These are phyloP conservation scores for Agrotis clavis DNA, from an alignment of 2,888 invertebrate genomes.

Conservation along the genomic window DNA sequence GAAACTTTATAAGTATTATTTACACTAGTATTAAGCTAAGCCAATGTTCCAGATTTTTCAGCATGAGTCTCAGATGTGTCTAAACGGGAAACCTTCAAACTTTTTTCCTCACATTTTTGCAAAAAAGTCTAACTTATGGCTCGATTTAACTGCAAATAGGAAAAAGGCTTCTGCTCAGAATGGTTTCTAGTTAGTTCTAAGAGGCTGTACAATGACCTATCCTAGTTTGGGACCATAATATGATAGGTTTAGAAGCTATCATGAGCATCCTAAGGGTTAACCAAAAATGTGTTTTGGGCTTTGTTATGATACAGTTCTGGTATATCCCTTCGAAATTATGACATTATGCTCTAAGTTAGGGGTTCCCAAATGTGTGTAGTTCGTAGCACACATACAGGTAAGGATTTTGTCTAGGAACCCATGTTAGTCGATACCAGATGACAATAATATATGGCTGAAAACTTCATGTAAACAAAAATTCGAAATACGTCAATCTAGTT, in stretches of 20 bases:
- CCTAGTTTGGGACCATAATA: neutral
- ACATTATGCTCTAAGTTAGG: too few relatives aligned
- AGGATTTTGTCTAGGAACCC: too few relatives aligned
- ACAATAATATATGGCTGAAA: too few relatives aligned
- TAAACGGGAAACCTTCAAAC: neutral
- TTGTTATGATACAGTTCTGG: too few relatives aligned
- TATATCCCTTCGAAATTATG: too few relatives aligned
- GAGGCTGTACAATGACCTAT: constrained; percentile 18
- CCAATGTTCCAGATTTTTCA: constrained; percentile 1
- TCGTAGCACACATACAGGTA: too few relatives aligned
- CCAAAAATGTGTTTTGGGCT: neutral
- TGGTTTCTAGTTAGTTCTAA: constrained; percentile 30
- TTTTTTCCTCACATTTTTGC: constrained; percentile 2
- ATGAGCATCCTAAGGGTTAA: constrained; percentile 1
- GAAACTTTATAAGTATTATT: neutral
- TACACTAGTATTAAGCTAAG: neutral
- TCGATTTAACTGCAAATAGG: constrained; percentile 26
- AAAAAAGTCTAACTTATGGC: constrained; percentile 5
- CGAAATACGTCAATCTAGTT: too few relatives aligned
- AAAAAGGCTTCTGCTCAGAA: neutral
- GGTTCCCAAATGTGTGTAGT: too few relatives aligned
- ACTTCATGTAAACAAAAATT: too few relatives aligned
- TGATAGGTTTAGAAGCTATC: constrained; percentile 22
- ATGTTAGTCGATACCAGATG: too few relatives aligned
- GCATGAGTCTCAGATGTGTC: neutral